phyloP scores from a whole-genome alignment of 2,888 invertebrate species.

The Ephialtes manifestator region DNA sequence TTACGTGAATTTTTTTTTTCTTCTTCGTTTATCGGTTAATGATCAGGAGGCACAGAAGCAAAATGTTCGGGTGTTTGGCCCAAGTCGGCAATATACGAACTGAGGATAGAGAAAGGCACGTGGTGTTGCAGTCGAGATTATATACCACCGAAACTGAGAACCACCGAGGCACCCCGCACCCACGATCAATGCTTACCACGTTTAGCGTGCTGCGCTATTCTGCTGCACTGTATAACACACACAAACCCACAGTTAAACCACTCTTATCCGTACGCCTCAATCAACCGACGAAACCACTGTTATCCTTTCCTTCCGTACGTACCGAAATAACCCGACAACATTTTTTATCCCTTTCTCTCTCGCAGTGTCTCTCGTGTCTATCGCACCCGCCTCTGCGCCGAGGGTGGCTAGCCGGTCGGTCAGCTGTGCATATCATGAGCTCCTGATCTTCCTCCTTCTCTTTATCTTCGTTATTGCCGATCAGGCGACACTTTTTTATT shows the following conservation, averaged over 20 bases:
- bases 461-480: slow-evolving; percentile 10
- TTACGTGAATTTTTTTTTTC: background rate
- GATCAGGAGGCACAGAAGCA: background rate
- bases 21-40: background rate
- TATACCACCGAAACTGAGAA: slow-evolving; percentile 59
- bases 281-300: background rate
- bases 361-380: background rate
- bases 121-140: slow-evolving; percentile 70
- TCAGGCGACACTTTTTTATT: background rate
- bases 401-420: slow-evolving; percentile 53
- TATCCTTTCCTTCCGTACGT: background rate
- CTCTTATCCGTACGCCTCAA: background rate
- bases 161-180: slow-evolving; percentile 48
- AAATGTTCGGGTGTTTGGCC: background rate
- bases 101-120: slow-evolving; percentile 65
- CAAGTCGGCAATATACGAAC: slow-evolving; percentile 12
- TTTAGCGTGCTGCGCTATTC: slow-evolving; percentile 44
- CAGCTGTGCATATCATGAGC: slow-evolving; percentile 68
- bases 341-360: slow-evolving; percentile 8
- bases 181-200: slow-evolving; percentile 67
- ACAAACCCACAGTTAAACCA: slow-evolving; percentile 20
- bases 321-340: slow-evolving; percentile 9
- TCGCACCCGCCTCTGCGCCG: slow-evolving; percentile 32
- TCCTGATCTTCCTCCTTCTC: background rate
- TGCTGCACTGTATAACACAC: slow-evolving; percentile 46